Evolutionary conservation across 2,113 vertebrate genomes (phyloP).

Genomic region (Ardeotis arabs): DNA sequence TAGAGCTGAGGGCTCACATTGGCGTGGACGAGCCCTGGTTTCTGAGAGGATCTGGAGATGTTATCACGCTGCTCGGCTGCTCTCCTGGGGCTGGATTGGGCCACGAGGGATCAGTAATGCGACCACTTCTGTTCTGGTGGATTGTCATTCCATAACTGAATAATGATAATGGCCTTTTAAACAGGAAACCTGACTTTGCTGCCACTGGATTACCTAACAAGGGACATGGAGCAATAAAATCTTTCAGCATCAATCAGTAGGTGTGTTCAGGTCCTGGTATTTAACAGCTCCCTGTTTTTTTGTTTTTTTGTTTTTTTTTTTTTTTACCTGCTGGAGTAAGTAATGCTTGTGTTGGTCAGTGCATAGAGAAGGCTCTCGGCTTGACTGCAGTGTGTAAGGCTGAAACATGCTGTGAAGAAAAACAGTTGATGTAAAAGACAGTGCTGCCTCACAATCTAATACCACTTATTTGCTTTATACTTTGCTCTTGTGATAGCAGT

Average conservation of each 20-base stretch:
- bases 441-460: rapidly evolving
- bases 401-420: not conserved
- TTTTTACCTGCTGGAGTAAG: not conserved
- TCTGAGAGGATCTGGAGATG: not conserved
- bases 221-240: not conserved
- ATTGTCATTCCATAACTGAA: not conserved
- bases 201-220: not conserved
- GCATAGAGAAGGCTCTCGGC: not conserved
- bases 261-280: not conserved
- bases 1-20: rapidly evolving
- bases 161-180: not conserved
- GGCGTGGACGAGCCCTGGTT: not conserved
- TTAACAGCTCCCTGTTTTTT: not conserved
- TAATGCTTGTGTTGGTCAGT: not conserved
- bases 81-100: not conserved
- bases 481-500: not conserved
- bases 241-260: rapidly evolving
- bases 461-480: not conserved
- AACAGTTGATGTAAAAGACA: not conserved
- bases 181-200: not conserved
- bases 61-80: rapidly evolving
- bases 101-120: not conserved
- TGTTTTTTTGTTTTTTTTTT: not conserved
- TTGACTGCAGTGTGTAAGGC: not conserved
- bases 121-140: not conserved